Conservation (phyloP, 2,888 invertebrate species). For the Beris morrisii region DNA sequence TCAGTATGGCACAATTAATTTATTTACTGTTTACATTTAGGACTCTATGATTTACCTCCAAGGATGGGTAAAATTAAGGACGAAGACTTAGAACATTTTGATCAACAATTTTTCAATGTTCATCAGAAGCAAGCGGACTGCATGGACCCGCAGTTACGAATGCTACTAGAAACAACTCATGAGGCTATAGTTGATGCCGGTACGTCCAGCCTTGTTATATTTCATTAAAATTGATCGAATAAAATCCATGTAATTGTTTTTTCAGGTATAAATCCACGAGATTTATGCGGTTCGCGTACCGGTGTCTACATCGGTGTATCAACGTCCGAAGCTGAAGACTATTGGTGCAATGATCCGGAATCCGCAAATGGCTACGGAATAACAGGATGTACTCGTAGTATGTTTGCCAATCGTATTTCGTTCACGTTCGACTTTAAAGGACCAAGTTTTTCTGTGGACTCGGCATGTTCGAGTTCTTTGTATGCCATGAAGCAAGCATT, state of each 20-base stretch:
- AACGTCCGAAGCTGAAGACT: slow-evolving; percentile 85
- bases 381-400: slow-evolving; percentile 91
- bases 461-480: slow-evolving; percentile 95
- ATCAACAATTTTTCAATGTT: slow-evolving; percentile 88
- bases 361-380: slow-evolving; percentile 86
- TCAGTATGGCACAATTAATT: too few species aligned
- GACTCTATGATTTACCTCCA: slow-evolving; percentile 76
- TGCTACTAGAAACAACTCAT: slow-evolving; percentile 86
- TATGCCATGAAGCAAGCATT: slow-evolving; percentile 88
- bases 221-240: not conserved
- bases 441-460: slow-evolving; percentile 94
- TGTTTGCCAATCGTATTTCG: slow-evolving; percentile 96
- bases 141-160: slow-evolving; percentile 89
- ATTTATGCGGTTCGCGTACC: slow-evolving; percentile 82
- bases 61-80: slow-evolving; percentile 83
- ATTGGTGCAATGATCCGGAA: slow-evolving; percentile 84
- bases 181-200: slow-evolving; percentile 91
- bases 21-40: slow-evolving; percentile 51
- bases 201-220: slow-evolving; percentile 15
- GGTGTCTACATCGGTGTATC: slow-evolving; percentile 97
- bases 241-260: not conserved
- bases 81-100: slow-evolving; percentile 68
- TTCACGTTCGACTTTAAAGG: slow-evolving; percentile 95
- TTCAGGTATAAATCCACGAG: slow-evolving; percentile 75
- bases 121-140: slow-evolving; percentile 89